Conservation (phyloP, 2,113 vertebrate genomes). For the Tauraco erythrolophus region DNA sequence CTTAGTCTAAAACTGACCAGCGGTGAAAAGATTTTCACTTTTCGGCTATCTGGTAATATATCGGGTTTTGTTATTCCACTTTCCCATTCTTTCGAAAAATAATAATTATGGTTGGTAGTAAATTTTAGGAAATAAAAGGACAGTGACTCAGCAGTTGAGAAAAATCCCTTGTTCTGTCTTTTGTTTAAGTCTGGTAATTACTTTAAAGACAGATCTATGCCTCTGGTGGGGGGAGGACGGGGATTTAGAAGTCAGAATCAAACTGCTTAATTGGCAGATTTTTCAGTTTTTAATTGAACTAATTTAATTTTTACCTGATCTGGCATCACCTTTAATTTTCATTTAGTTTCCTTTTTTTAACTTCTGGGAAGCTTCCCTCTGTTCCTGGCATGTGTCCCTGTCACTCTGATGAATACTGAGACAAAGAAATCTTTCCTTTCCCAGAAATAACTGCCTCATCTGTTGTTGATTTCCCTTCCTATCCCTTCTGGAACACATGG, state of each 20-base stretch:
- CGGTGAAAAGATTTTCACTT: accelerated
- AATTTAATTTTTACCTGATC: conserved; percentile 6
- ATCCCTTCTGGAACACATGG: not conserved
- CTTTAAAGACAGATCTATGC: not conserved
- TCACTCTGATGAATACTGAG: conserved; percentile 3
- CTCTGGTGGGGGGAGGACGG: not conserved
- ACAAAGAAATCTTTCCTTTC: conserved; percentile 45
- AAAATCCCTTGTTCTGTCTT: not conserved
- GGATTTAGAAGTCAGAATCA: not conserved
- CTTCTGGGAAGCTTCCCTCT: conserved; percentile 5
- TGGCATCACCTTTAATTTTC: not conserved
- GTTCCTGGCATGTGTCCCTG: not conserved
- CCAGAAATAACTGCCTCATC: conserved; percentile 12
- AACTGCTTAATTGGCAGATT: not conserved
- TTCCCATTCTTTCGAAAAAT: not conserved
- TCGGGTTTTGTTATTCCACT: not conserved
- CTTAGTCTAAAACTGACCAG: not conserved
- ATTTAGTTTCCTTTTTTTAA: not conserved
- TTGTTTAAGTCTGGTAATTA: not conserved
- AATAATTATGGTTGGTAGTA: not conserved
- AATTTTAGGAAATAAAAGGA: not conserved
- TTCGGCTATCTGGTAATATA: not conserved
- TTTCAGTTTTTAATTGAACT: not conserved
- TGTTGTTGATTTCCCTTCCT: conserved; percentile 3
- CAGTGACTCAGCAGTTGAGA: not conserved